Percentiles rank a stretch among this genome's conserved stretches.
These are phyloP conservation scores for Rousettus leschenaultii DNA, from an alignment of 2,113 vertebrate genomes.

Conservation along the genomic window DNA sequence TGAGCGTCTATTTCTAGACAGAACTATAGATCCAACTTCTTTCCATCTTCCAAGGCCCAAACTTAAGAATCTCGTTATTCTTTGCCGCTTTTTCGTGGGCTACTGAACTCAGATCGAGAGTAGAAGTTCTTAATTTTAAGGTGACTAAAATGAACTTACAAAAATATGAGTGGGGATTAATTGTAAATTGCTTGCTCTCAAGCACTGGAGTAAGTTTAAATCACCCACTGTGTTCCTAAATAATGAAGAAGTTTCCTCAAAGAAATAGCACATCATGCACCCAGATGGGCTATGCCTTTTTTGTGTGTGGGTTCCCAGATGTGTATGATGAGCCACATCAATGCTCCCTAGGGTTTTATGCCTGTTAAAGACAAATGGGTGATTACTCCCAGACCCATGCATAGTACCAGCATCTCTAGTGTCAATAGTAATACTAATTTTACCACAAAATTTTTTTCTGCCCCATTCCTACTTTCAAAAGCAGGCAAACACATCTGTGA, in stretches of 20 bases:
- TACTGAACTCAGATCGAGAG: background rate
- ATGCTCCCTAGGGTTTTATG: background rate
- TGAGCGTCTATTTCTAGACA: background rate
- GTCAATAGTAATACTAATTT: background rate
- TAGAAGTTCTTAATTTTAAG: background rate
- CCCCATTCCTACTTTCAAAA: background rate
- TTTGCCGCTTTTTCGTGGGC: background rate
- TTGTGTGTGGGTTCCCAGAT: background rate
- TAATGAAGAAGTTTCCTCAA: background rate
- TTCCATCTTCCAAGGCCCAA: background rate
- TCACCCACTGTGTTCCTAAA: background rate
- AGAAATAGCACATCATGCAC: background rate
- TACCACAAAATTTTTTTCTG: background rate
- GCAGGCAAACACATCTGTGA: background rate
- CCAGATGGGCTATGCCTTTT: background rate
- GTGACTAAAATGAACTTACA: background rate
- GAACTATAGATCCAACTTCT: background rate
- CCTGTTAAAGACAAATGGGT: background rate
- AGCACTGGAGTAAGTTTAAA: background rate
- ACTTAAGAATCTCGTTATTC: background rate
- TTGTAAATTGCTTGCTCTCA: background rate
- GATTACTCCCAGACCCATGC: background rate
- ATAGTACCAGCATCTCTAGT: rapidly evolving
- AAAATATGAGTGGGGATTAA: background rate
- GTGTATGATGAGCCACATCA: background rate